Evolutionary conservation across 2,113 vertebrate genomes (phyloP).

Genomic region (Potamarius usumacintae): DNA sequence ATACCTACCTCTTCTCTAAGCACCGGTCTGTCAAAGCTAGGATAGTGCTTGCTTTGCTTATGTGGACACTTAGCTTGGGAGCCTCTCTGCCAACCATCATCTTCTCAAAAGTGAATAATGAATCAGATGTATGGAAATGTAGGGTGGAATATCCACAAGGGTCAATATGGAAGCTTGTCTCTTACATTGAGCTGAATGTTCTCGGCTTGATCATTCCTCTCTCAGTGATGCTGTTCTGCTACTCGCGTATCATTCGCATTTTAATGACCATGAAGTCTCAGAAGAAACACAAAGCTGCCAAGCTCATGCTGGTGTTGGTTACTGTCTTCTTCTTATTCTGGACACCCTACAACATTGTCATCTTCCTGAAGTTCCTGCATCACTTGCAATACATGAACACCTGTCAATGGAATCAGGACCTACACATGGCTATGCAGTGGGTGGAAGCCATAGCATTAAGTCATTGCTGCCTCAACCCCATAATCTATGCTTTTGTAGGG

Average conservation of each 20-base stretch:
- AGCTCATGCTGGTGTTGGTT: conserved; percentile 76
- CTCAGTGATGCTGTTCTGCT: conserved; percentile 69
- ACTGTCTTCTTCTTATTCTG: conserved; percentile 81
- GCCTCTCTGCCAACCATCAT: conserved; percentile 51
- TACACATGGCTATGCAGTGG: conserved; percentile 9
- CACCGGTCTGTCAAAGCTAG: conserved; percentile 54
- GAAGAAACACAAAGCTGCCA: conserved; percentile 34
- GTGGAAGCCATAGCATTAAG: too few relatives aligned
- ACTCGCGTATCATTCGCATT: too few relatives aligned
- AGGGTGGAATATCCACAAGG: conserved; percentile 6
- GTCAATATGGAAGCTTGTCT: conserved; percentile 62
- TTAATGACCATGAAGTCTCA: too few relatives aligned
- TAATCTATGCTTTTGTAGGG: too few relatives aligned
- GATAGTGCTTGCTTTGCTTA: conserved; percentile 34
- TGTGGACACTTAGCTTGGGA: conserved; percentile 70
- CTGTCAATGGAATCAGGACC: neutral
- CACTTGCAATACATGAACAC: rapidly evolving
- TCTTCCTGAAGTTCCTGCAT: neutral
- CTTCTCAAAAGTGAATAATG: conserved; percentile 62
- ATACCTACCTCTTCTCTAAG: conserved; percentile 54
- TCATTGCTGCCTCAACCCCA: too few relatives aligned
- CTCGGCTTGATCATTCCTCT: conserved; percentile 81
- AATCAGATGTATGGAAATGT: conserved; percentile 53
- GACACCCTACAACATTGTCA: conserved; percentile 77
- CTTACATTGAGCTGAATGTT: conserved; percentile 69